Base-by-base conservation (phyloP, 2,888 invertebrate species). In the Dasysyrphus tricinctus region DNA sequence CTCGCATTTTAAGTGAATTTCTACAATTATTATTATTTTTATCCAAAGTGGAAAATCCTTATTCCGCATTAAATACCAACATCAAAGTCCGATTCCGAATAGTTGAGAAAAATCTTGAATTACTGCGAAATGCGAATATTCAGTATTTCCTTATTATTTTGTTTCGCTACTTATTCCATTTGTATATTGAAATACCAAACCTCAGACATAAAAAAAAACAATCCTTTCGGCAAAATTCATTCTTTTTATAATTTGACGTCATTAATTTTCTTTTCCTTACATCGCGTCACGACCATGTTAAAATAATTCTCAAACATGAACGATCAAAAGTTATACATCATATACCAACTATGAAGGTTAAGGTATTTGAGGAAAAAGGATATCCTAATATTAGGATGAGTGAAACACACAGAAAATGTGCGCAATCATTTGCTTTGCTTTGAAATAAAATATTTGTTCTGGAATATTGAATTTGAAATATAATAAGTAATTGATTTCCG, bases 401-500 rank as follows among this genome's bases (percentile, higher is more conserved):
- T 24, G 11, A 44, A 56, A 39, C 32, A 56, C 0, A 54, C 7
- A 57, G 0, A 16, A 57, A 57, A 80, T 76, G 44, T 76, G 75
- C 57, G 9, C 56, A 81, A 14, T 75, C 72, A 74, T 86, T 75
- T 74, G 63, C 70, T 75, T 79, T 79, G 78, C 70, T 75, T 79
- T 79, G 78, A 75, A 74, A 82, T 79, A 82, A 82, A 86, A 86
- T 86, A 82, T 86, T 82, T 86, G 82, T 47, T 82, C 72, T 51
- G 65, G 56, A 72, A 82, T 86, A 86, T 86, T 86, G 82, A 82
- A 79, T 79, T 86, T 79, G 82, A 82, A 79, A 75, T 79, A 82
- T 78, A 82, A 82, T 82, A 86, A 82, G 86, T 86, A 86, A 86
- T 82, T 86, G 86, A 79, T 82, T 81, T 82, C 78, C 74, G 86